These are phyloP conservation scores for Drosophila formosana DNA, from an alignment of 2,888 invertebrate genomes.

Conservation along the genomic window DNA sequence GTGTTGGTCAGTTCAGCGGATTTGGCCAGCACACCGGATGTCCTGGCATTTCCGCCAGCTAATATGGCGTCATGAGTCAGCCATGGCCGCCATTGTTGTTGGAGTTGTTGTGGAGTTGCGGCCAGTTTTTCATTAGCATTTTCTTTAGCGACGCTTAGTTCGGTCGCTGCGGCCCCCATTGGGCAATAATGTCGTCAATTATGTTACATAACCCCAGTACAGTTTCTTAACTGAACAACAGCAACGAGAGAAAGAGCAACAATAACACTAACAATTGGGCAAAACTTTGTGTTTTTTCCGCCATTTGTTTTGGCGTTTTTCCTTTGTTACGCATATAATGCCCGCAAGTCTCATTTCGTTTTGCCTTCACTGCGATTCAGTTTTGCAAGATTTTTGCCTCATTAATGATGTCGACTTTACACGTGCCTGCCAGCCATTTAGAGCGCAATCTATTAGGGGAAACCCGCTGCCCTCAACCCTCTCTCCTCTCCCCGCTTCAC, in stretches of 20 bases:
- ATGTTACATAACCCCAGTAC: constrained; percentile 61
- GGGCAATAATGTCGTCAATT: constrained; percentile 72
- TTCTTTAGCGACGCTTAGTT: constrained; percentile 43
- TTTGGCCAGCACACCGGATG: constrained; percentile 58
- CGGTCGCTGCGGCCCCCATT: constrained; percentile 41
- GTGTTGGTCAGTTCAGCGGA: constrained; percentile 36
- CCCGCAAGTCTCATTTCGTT: constrained; percentile 36
- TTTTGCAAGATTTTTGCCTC: constrained; percentile 11
- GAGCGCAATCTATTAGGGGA: constrained; percentile 27
- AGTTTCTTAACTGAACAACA: constrained; percentile 19
- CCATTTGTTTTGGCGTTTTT: constrained; percentile 26
- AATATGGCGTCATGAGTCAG: constrained; percentile 63
- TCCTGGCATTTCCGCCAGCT: constrained; percentile 67
- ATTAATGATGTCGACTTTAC: constrained; percentile 50
- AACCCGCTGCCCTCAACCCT: not conserved
- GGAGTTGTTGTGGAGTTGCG: constrained; percentile 25
- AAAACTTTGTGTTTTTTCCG: constrained; percentile 24
- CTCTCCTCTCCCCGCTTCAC: not conserved
- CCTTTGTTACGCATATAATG: constrained; percentile 27
- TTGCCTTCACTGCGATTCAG: constrained; percentile 9
- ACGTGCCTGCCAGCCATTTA: constrained; percentile 44
- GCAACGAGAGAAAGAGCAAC: constrained; percentile 1
- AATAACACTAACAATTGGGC: constrained; percentile 29
- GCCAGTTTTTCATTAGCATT: constrained; percentile 51
- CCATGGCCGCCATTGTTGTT: constrained; percentile 32